phyloP scores from a whole-genome alignment of 2,888 invertebrate genomes.

The Bugulina stolonifera region DNA sequence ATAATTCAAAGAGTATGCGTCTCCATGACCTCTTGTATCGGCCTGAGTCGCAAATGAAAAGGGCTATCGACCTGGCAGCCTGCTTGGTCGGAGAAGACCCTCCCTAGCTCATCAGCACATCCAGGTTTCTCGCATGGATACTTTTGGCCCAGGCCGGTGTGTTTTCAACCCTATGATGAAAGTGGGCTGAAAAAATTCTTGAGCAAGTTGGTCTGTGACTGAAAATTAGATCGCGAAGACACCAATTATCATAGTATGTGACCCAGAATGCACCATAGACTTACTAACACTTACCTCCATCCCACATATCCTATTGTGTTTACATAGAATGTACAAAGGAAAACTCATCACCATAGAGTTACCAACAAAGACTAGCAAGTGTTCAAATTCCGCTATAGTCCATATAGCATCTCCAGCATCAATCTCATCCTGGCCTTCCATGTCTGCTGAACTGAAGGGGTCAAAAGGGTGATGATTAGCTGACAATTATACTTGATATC shows the following conservation, averaged over 20 bases:
- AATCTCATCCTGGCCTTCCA: slow-evolving; percentile 29
- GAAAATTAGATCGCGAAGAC: neutral
- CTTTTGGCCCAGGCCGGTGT: neutral
- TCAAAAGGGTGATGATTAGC: no score
- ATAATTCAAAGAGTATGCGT: no score
- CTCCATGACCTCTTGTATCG: no score
- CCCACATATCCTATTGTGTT: slow-evolving; percentile 71
- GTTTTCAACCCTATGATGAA: neutral
- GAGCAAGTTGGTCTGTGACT: neutral
- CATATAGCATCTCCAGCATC: slow-evolving; percentile 53
- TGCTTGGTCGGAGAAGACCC: no score
- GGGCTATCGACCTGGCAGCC: no score
- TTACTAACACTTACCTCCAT: slow-evolving; percentile 60
- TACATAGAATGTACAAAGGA: slow-evolving; percentile 68
- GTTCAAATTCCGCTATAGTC: slow-evolving; percentile 78
- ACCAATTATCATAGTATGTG: neutral
- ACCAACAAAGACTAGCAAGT: slow-evolving; percentile 77
- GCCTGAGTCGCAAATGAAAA: no score
- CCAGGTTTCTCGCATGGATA: no score
- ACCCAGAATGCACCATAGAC: neutral
- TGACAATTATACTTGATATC: no score
- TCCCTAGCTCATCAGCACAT: no score
- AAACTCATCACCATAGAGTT: slow-evolving; percentile 84
- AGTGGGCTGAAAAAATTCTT: neutral
- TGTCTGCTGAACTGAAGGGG: neutral